These are phyloP conservation scores for Coendou prehensilis DNA, from an alignment of 2,797 vertebrate species.

Conservation along the genomic window DNA sequence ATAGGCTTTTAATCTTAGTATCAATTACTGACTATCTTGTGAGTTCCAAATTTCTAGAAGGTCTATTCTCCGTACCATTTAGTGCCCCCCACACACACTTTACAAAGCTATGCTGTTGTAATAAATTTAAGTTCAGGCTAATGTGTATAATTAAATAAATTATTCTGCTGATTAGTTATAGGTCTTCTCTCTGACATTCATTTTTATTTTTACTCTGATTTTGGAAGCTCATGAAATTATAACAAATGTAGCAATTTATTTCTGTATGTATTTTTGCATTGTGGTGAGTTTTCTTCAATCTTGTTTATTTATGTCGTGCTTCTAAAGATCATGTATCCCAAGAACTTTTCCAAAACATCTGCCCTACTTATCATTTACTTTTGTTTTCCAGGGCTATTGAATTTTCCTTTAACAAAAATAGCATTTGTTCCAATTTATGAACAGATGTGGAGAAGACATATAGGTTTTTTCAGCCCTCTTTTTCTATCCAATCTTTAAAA, in stretches of 20 bases:
- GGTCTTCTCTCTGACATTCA: not conserved
- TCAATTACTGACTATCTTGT: not conserved
- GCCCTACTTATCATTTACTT: not conserved
- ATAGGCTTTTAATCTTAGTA: not conserved
- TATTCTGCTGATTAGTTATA: not conserved
- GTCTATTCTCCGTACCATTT: not conserved
- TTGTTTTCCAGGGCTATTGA: not conserved
- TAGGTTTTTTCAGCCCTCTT: not conserved
- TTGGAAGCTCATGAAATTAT: not conserved
- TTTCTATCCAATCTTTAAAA: not conserved
- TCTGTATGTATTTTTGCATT: not conserved
- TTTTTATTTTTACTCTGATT: not conserved
- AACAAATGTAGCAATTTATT: not conserved
- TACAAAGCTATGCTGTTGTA: not conserved
- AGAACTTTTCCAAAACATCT: not conserved
- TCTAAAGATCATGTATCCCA: not conserved
- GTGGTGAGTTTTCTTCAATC: not conserved
- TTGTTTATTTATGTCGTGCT: not conserved
- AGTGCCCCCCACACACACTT: not conserved
- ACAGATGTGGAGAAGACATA: not conserved
- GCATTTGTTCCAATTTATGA: not conserved
- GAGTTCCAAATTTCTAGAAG: not conserved
- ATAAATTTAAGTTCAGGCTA: not conserved
- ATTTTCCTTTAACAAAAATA: conserved; percentile 2
- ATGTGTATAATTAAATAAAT: not conserved